These are phyloP conservation scores for Rynchops niger DNA, from an alignment of 2,113 vertebrate genomes.

Conservation along the genomic window DNA sequence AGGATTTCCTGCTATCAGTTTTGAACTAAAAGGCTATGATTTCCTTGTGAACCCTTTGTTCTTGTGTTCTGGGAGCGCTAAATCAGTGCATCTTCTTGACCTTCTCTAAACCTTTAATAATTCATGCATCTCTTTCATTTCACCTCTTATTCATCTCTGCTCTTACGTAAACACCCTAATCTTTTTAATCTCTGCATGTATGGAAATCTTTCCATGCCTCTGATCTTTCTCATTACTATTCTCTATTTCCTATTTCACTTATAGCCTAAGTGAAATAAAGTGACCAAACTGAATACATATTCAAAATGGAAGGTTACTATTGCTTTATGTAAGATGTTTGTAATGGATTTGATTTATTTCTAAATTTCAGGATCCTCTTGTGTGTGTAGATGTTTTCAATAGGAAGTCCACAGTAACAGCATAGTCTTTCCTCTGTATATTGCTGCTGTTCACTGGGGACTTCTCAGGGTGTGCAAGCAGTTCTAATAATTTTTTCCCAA, in stretches of 20 bases:
- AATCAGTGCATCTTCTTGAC: not conserved
- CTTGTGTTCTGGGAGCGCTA: not conserved
- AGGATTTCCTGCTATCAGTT: not conserved
- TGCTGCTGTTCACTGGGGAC: not conserved
- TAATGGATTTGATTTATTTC: not conserved
- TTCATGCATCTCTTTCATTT: constrained; percentile 45
- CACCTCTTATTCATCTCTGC: constrained; percentile 17
- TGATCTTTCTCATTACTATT: constrained; percentile 3
- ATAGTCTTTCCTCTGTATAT: not conserved
- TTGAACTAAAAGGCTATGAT: not conserved
- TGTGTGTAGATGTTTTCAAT: not conserved
- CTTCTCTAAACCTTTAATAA: constrained; percentile 45
- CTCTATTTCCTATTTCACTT: not conserved
- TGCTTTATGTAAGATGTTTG: not conserved
- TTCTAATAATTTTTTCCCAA: not conserved
- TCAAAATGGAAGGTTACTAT: not conserved
- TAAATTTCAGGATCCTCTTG: not conserved
- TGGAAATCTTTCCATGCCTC: not conserved
- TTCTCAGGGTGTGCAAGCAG: not conserved
- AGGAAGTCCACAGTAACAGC: not conserved
- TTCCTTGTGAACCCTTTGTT: constrained; percentile 5
- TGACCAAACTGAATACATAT: not conserved
- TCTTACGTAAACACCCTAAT: constrained; percentile 39
- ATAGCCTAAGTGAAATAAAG: not conserved
- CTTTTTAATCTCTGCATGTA: constrained; percentile 20